Percentiles rank a stretch among this genome's conserved stretches.
Evolutionary conservation across 1,140 invertebrate genomes (phyloP).

Genomic region (Drosophila lini): DNA sequence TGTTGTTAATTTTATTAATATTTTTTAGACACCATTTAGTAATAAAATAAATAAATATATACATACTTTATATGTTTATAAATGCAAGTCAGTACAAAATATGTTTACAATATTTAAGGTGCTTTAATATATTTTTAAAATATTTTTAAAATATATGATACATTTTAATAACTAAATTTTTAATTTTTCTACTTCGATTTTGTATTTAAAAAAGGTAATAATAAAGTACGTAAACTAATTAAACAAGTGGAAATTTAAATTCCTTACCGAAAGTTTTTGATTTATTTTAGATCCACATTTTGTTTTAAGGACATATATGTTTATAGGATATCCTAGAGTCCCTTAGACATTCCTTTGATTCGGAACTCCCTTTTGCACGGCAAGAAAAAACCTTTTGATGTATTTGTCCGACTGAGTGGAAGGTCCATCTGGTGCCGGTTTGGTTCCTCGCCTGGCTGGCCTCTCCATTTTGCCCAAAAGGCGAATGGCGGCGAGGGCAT

Average conservation of each 20-base stretch:
- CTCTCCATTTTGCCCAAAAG: constrained; percentile 27
- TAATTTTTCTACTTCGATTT: too few species aligned
- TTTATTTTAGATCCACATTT: background rate
- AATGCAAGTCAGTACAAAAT: too few species aligned
- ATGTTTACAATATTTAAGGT: too few species aligned
- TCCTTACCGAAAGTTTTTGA: background rate
- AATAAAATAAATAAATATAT: background rate
- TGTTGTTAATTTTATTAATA: background rate
- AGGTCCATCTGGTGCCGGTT: constrained; percentile 50
- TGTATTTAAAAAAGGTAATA: too few species aligned
- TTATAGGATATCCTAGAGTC: constrained; percentile 7
- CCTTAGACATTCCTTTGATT: background rate
- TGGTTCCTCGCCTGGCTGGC: constrained; percentile 14
- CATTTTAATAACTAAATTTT: background rate
- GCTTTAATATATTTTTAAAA: too few species aligned
- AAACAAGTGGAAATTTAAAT: too few species aligned
- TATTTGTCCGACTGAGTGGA: constrained; percentile 47
- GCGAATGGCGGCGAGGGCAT: constrained; percentile 46
- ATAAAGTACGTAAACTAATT: too few species aligned
- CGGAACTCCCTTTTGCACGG: constrained; percentile 11
- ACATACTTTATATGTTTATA: background rate
- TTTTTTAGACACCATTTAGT: background rate
- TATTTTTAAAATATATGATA: too few species aligned
- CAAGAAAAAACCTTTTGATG: constrained; percentile 65
- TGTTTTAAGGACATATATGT: too few species aligned